Base-by-base conservation (phyloP, 2,797 vertebrate species). In the Pogonophryne albipinna region DNA sequence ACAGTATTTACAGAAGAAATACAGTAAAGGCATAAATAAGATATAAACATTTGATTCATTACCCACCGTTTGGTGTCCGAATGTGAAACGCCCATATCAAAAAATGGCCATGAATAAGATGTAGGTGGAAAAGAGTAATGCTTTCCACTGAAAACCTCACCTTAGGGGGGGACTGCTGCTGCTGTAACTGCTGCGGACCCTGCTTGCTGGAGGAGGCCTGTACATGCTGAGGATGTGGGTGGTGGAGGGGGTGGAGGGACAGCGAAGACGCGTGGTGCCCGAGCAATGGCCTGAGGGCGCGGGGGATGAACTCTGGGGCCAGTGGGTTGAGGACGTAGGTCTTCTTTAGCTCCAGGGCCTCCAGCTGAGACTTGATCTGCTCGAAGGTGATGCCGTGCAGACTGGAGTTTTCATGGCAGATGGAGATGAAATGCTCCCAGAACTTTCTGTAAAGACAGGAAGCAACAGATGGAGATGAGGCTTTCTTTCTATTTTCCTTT, bases 321-420 rank as follows among this genome's bases (percentile, higher is more conserved):
- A 99, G 89, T 0, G 98, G 98, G 89, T 99, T 99, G 89, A 99
- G 93, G 80, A 99, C 98, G 0, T 99, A 99, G 1, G 98, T 99
- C 95, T 99, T 99, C 96, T 99, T 99, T 55, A 99, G 94, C 94
- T 99, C 98, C 87, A 99, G 92, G 85, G 98, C 98, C 91, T 99
- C 98, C 86, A 99, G 91, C 93, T 99, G 98, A 89, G 97, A 94
- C 91, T 98, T 99, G 91, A 99, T 99, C 95, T 99, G 98, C 87
- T 99, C 97, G 82, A 98, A 98, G 4, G 97, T 99, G 95, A 99
- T 99, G 86, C 98, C 98, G 2, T 99, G 98, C 47, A 99, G 96
- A 88, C 98, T 99, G n/a, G 95, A 87, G 69, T 99, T 99, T 92
- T 98, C 97, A 9, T 99, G 97, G 91, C 98, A 99, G 67, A 99